Base-by-base conservation (phyloP, 2,113 vertebrate genomes). In the Crypturellus undulatus region DNA sequence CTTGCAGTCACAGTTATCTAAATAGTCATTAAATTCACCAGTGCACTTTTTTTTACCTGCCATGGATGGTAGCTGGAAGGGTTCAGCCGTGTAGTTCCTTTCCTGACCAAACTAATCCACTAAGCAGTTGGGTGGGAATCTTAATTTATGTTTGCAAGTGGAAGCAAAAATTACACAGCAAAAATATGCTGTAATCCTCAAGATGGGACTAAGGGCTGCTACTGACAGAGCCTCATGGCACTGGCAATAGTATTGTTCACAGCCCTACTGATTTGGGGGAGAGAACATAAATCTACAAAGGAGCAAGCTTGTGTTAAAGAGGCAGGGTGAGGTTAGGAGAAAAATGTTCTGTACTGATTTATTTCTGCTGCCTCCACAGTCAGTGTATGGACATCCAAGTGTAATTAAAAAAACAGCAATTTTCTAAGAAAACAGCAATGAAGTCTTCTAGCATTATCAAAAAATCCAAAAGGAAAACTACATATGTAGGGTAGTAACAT, bases 71-170 rank as follows among this genome's bases (percentile, higher is more conserved):
- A 25, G 22, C n/a, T 40, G 60, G 47, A 79, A 54, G 45, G 51
- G 40, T 63, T 89, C 40, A 54, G n/a, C 42, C 8, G 6, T 21
- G 1, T 43, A 22, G 1, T 43, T 20, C 16, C 10, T 34, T 76
- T 5, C 25, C 40, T 42, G 20, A 28, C 8, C 15, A 3, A 70
- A 71, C 0, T 1, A 87, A 63, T 10, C 10, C 0, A 0, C 9
- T 12, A 19, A 75, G 8, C 43, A 85, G 19, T 40, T 63, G 51
- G 64, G 79, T 77, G 40, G 82, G 43, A 90, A 87, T 52, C 3
- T 1, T 38, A 43, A 51, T 72, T 89, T 22, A 4, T 52, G 34
- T 72, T 76, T 90, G 58, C 47, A 72, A 5, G 12, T 47, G 77
- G 90, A 82, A 92, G 64, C 42, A 71, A 68, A 68, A 93, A 81